Conservation (phyloP, 1,140 invertebrate genomes). For the Halictus rubicundus region DNA sequence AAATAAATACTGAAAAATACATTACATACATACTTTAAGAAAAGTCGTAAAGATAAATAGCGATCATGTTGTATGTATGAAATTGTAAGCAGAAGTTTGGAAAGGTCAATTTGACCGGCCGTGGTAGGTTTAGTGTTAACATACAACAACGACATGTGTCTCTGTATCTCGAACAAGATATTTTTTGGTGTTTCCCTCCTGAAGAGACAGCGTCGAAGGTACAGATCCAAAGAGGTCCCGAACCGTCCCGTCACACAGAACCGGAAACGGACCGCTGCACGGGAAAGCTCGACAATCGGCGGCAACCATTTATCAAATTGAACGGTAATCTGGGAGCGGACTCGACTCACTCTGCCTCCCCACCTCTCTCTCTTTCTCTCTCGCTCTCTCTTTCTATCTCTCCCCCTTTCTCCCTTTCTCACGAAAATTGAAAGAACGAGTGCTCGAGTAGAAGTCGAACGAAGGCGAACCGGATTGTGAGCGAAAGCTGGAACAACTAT, state of each 20-base stretch:
- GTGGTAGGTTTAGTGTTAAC: too few species aligned
- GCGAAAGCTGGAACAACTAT: conserved; percentile 60
- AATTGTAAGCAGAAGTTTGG: too few species aligned
- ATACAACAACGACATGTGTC: too few species aligned
- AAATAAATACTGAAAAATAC: too few species aligned
- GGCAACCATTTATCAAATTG: conserved; percentile 35
- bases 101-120: too few species aligned
- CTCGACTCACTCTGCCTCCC: background rate
- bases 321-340: conserved; percentile 6
- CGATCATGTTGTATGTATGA: too few species aligned
- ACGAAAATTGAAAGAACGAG: conserved; percentile 42
- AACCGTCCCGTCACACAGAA: background rate
- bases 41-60: too few species aligned
- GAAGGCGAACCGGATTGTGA: conserved; percentile 35
- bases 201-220: too few species aligned
- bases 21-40: too few species aligned
- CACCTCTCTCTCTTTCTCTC: too few species aligned
- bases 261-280: conserved; percentile 1
- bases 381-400: background rate
- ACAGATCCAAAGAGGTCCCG: background rate
- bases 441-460: conserved; percentile 11
- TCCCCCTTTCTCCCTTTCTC: background rate
- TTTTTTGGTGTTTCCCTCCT: too few species aligned
- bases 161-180: too few species aligned
- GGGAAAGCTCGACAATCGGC: conserved; percentile 4